phyloP scores from a whole-genome alignment of 2,797 vertebrate species.

The Rhinogobio ventralis region DNA sequence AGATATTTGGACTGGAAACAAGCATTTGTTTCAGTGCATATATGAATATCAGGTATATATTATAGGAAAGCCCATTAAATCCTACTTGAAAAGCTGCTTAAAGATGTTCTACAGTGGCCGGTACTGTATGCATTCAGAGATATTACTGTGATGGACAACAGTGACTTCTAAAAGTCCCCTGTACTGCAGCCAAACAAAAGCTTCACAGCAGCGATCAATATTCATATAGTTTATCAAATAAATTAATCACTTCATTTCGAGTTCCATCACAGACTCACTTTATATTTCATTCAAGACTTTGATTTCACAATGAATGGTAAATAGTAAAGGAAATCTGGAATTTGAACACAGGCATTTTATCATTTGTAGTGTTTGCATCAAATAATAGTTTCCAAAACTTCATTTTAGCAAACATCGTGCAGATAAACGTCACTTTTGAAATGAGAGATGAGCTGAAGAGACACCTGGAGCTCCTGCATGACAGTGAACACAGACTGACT shows the following conservation, averaged over 20 bases:
- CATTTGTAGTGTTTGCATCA: not conserved
- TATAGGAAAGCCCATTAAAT: not conserved
- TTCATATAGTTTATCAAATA: no score
- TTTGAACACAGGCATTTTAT: no score
- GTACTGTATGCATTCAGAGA: not conserved
- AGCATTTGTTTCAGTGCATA: not conserved
- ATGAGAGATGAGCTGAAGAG: not conserved
- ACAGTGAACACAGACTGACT: slow-evolving; percentile 2
- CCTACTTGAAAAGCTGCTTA: no score
- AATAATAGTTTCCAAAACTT: not conserved
- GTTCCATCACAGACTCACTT: no score
- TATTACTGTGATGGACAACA: not conserved
- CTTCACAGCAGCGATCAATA: not conserved
- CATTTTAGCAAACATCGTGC: not conserved
- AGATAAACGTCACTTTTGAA: not conserved
- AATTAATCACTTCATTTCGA: no score
- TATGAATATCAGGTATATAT: not conserved
- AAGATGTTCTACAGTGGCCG: not conserved
- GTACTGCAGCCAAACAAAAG: not conserved
- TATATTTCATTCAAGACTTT: no score
- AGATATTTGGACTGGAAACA: no score
- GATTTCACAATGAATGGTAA: no score
- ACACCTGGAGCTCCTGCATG: not conserved
- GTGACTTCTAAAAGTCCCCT: not conserved
- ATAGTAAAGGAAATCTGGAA: no score